These are phyloP conservation scores for Akabosia matsudoensis DNA, from an alignment of 1,140 invertebrate genomes.

Conservation along the genomic window DNA sequence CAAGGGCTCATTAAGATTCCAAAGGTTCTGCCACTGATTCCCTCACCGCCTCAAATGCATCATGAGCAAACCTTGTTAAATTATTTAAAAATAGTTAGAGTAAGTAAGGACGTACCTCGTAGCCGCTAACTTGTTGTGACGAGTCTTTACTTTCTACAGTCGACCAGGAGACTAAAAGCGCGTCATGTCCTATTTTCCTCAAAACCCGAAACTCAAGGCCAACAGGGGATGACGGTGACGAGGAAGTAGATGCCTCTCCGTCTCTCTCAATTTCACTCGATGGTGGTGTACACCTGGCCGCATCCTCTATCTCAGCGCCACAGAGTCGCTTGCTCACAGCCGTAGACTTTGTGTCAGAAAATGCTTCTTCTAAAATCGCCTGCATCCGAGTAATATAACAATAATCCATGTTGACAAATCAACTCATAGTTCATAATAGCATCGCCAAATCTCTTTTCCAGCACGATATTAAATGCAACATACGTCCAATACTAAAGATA, in stretches of 20 bases:
- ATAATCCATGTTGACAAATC: no score
- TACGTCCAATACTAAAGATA: no score
- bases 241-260: background rate
- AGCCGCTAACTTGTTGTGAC: slow-evolving; percentile 39
- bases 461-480: no score
- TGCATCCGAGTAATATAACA: no score
- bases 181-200: slow-evolving; percentile 47
- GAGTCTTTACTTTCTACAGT: slow-evolving; percentile 31
- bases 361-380: slow-evolving; percentile 6
- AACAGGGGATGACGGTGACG: background rate
- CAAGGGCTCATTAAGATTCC: no score
- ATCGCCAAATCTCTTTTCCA: no score
- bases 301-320: no score
- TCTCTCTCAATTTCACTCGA: background rate
- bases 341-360: background rate
- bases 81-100: no score
- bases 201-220: slow-evolving; percentile 47
- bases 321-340: background rate
- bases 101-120: slow-evolving; percentile 45
- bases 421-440: background rate
- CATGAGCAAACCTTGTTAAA: no score
- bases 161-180: slow-evolving; percentile 49
- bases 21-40: no score
- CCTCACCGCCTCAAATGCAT: no score
- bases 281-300: no score